Percentiles rank a stretch among this genome's conserved stretches.
Evolutionary conservation across 2,113 vertebrate genomes (phyloP).

Genomic region (Vulpes vulpes): DNA sequence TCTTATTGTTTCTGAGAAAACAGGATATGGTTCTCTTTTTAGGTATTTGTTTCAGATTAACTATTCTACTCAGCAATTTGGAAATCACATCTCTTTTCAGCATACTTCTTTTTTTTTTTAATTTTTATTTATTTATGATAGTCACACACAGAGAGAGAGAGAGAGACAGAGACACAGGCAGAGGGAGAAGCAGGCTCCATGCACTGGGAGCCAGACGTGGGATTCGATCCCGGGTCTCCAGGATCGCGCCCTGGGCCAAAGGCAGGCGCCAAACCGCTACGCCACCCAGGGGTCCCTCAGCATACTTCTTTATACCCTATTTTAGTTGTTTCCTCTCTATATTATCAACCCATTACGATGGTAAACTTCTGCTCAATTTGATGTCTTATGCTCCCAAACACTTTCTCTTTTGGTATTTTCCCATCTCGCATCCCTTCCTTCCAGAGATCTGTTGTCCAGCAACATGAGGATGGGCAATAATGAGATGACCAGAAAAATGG

Average conservation of each 20-base stretch:
- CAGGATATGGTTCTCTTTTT: neutral
- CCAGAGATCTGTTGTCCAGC: neutral
- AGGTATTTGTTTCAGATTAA: neutral
- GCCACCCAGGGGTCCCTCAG: too few relatives aligned
- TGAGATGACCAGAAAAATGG: neutral
- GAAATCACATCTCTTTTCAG: neutral
- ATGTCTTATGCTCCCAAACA: neutral
- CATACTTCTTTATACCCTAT: neutral
- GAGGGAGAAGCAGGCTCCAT: too few relatives aligned
- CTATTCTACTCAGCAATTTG: neutral
- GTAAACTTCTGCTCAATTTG: neutral
- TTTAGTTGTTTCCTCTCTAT: neutral
- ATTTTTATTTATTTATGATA: too few relatives aligned
- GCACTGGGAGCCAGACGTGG: too few relatives aligned
- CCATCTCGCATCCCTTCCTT: neutral
- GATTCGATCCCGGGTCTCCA: too few relatives aligned
- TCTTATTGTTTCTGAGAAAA: slow-evolving; percentile 35
- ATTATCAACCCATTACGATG: neutral
- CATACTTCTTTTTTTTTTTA: too few relatives aligned
- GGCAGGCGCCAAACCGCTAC: too few relatives aligned
- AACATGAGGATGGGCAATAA: neutral
- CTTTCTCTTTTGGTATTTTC: neutral
- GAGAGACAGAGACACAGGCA: too few relatives aligned
- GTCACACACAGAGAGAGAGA: too few relatives aligned
- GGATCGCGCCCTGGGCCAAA: too few relatives aligned